Conservation (phyloP, 2,113 vertebrate species). For the Emydura subglobosa region DNA sequence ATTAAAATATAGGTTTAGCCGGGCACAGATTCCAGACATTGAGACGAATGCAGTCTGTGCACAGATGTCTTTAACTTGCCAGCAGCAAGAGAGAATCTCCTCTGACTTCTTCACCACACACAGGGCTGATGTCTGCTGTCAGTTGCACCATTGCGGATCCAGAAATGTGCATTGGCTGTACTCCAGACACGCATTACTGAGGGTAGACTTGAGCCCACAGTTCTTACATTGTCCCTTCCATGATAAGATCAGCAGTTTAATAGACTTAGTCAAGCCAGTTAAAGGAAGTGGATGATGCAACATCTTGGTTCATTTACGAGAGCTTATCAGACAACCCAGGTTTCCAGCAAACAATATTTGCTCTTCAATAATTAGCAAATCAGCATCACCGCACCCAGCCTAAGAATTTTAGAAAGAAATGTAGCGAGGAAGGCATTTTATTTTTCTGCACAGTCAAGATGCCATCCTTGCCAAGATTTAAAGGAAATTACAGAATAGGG, state of each 20-base stretch:
- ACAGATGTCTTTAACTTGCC: background rate
- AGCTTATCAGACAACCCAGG: constrained; percentile 7
- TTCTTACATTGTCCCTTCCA: background rate
- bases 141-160: background rate
- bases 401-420: background rate
- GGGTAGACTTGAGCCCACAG: background rate
- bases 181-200: background rate
- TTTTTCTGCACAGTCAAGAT: constrained; percentile 13
- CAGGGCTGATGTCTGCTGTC: background rate
- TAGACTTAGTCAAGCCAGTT: background rate
- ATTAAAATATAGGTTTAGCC: background rate
- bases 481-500: background rate
- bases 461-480: background rate
- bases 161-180: constrained; percentile 5
- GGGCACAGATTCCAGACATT: background rate
- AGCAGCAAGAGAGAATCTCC: background rate
- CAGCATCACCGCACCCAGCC: background rate
- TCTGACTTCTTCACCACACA: background rate
- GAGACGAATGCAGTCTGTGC: background rate
- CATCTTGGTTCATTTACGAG: constrained; percentile 7
- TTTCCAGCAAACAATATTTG: background rate
- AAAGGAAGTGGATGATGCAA: background rate
- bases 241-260: accelerated
- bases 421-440: accelerated
- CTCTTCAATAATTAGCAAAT: background rate